Conservation (phyloP, 2,888 invertebrate species). For the Ectemnius continuus region DNA sequence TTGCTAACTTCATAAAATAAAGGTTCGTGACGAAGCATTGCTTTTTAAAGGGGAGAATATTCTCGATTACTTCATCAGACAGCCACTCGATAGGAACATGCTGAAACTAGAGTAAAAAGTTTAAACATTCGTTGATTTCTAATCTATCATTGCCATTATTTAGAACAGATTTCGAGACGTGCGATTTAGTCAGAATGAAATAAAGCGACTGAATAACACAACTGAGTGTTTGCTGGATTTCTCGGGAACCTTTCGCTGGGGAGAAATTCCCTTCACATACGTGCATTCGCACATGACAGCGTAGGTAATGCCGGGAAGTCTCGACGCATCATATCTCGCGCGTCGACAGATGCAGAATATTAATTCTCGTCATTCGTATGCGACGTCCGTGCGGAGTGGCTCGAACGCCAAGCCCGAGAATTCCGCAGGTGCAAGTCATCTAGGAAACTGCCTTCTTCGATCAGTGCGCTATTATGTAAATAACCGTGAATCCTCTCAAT, state of each 20-base stretch:
- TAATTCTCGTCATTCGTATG: slow-evolving; percentile 70
- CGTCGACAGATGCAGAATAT: slow-evolving; percentile 65
- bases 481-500: no score
- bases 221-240: slow-evolving; percentile 24
- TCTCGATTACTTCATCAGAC: no score
- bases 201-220: slow-evolving; percentile 29
- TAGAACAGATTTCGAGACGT: slow-evolving; percentile 20
- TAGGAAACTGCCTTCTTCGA: slow-evolving; percentile 41
- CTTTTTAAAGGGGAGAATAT: no score
- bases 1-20: no score
- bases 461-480: background rate
- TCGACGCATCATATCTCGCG: slow-evolving; percentile 59
- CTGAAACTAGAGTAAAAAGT: no score
- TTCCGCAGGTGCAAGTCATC: slow-evolving; percentile 62
- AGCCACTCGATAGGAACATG: no score
- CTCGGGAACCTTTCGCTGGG: no score
- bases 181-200: slow-evolving; percentile 38
- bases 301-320: slow-evolving; percentile 57
- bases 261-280: slow-evolving; percentile 22
- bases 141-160: slow-evolving; percentile 17
- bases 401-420: slow-evolving; percentile 39
- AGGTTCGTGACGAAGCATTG: no score
- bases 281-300: slow-evolving; percentile 61
- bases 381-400: slow-evolving; percentile 48
- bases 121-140: background rate